These are phyloP conservation scores for Eupithecia exiguata DNA, from an alignment of 2,888 invertebrate genomes.

Conservation along the genomic window DNA sequence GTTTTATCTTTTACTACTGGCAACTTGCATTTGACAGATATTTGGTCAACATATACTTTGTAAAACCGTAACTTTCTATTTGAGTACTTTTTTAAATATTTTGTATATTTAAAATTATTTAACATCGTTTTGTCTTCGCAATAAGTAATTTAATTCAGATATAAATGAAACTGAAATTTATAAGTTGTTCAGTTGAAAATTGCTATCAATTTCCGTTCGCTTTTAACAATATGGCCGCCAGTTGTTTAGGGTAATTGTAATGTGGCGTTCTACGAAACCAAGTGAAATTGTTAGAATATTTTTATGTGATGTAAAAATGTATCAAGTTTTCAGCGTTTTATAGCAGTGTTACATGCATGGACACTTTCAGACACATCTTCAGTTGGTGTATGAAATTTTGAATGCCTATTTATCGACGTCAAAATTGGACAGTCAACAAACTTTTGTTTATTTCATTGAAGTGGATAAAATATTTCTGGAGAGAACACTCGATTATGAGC, in stretches of 20 bases:
- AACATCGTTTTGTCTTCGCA: not conserved
- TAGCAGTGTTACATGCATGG: slow-evolving; percentile 79
- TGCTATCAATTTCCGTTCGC: slow-evolving; percentile 73
- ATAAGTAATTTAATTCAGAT: not conserved
- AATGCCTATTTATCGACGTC: slow-evolving; percentile 74
- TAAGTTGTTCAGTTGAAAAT: slow-evolving; percentile 54
- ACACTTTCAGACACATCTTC: slow-evolving; percentile 69
- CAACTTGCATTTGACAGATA: slow-evolving; percentile 2
- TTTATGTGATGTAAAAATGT: slow-evolving; percentile 79
- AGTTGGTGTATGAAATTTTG: slow-evolving; percentile 76
- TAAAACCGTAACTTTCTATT: not conserved
- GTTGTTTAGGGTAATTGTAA: slow-evolving; percentile 80
- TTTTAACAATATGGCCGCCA: slow-evolving; percentile 83
- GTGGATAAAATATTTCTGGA: slow-evolving; percentile 74
- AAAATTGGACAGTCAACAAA: slow-evolving; percentile 84
- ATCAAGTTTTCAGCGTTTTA: slow-evolving; percentile 79
- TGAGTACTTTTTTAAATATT: not conserved
- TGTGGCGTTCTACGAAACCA: slow-evolving; percentile 83
- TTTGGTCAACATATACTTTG: not conserved
- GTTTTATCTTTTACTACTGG: slow-evolving; percentile 1
- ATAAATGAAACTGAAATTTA: slow-evolving; percentile 22
- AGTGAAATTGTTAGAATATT: slow-evolving; percentile 81
- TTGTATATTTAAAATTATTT: not conserved
- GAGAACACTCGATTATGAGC: slow-evolving; percentile 78
- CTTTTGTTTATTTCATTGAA: slow-evolving; percentile 82